phyloP scores from a whole-genome alignment of 1,140 invertebrate species.

The Agraylea sexmaculata region DNA sequence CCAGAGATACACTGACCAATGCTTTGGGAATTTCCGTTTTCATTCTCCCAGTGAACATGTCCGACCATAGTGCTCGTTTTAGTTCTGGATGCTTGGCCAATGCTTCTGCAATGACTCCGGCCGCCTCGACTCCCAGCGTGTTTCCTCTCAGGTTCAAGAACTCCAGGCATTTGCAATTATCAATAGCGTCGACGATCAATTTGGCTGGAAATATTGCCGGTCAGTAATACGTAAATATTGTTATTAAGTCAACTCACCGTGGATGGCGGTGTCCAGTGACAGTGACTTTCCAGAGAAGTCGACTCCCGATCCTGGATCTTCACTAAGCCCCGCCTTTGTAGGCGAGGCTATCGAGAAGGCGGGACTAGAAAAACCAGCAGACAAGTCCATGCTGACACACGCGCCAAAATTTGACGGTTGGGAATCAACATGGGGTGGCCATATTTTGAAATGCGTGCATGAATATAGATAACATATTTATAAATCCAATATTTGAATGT shows the following conservation, averaged over 20 bases:
- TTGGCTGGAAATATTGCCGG: slow-evolving; percentile 39
- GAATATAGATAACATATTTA: too few species aligned
- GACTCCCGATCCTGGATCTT: too few species aligned
- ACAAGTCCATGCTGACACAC: too few species aligned
- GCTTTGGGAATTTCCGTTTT: slow-evolving; percentile 92
- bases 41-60: slow-evolving; percentile 89
- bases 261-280: slow-evolving; percentile 30
- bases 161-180: slow-evolving; percentile 47
- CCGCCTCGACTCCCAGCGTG: slow-evolving; percentile 81
- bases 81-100: slow-evolving; percentile 65
- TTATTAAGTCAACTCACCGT: slow-evolving; percentile 23
- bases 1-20: slow-evolving; percentile 44
- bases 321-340: too few species aligned
- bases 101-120: slow-evolving; percentile 69
- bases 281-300: slow-evolving; percentile 34
- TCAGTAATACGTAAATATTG: not conserved
- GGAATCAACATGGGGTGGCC: too few species aligned
- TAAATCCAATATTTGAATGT: too few species aligned
- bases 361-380: too few species aligned
- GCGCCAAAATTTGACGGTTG: too few species aligned
- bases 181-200: slow-evolving; percentile 51
- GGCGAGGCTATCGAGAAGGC: too few species aligned
- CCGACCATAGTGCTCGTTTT: slow-evolving; percentile 82
- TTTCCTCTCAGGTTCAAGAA: slow-evolving; percentile 84
- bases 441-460: too few species aligned